These are phyloP conservation scores for Sinocyclocheilus anophthalmus DNA, from an alignment of 2,113 vertebrate species.

Conservation along the genomic window DNA sequence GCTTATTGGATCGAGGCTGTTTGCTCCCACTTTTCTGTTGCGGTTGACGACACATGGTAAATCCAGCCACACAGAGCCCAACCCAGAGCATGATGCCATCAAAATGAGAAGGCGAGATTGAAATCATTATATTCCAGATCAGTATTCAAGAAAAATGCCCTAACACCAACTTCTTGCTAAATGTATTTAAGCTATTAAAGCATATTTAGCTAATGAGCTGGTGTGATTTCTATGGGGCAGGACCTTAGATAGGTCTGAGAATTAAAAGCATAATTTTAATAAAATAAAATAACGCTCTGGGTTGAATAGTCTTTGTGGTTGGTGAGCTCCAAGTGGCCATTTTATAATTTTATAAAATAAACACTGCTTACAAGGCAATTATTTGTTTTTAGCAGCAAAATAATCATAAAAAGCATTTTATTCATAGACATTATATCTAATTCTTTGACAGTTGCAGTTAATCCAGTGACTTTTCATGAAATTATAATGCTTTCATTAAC, in stretches of 20 bases:
- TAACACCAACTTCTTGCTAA: conserved; percentile 73
- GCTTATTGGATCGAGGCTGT: conserved; percentile 99
- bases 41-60: conserved; percentile 99
- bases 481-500: neutral
- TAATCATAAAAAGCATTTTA: neutral
- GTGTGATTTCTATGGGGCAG: conserved; percentile 62
- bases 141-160: conserved; percentile 21
- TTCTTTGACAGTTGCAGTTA: conserved; percentile 7
- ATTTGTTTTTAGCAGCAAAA: neutral
- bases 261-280: conserved; percentile 1
- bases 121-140: neutral
- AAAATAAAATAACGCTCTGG: conserved; percentile 73
- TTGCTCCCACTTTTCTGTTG: conserved; percentile 99
- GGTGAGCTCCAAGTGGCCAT: conserved; percentile 96
- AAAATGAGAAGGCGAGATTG: neutral
- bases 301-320: conserved; percentile 91
- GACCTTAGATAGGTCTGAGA: conserved; percentile 51
- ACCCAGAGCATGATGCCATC: conserved; percentile 72
- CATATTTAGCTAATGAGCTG: conserved; percentile 74
- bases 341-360: conserved; percentile 77
- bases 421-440: neutral
- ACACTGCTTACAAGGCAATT: neutral
- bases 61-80: conserved; percentile 94
- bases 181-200: conserved; percentile 49
- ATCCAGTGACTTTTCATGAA: conserved; percentile 1